A percentile compares a stretch with the other conserved stretches of the same genome.
phyloP scores from a whole-genome alignment of 1,140 invertebrate genomes.

The Tetramorium alpestre region DNA sequence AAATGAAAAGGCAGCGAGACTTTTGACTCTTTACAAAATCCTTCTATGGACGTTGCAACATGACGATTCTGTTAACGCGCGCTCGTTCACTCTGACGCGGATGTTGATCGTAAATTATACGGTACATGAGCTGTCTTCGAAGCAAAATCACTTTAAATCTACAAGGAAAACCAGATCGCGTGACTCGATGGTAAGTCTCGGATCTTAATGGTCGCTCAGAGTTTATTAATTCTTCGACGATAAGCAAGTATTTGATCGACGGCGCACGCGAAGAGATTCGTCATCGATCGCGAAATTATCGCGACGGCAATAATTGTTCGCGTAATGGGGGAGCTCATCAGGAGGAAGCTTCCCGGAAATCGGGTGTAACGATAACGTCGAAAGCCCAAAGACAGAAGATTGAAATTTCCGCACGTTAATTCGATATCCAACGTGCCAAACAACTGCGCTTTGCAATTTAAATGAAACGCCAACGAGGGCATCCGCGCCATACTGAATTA shows the following conservation, averaged over 20 bases:
- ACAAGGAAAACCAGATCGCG: slow-evolving; percentile 8
- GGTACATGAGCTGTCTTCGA: slow-evolving; percentile 1
- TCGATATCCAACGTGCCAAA: slow-evolving; percentile 25
- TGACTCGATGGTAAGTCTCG: not conserved
- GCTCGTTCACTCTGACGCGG: not conserved
- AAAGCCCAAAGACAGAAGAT: not conserved
- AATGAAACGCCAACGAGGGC: slow-evolving; percentile 50
- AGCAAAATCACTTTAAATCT: slow-evolving; percentile 13
- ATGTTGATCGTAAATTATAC: slow-evolving; percentile 41
- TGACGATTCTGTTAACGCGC: slow-evolving; percentile 1
- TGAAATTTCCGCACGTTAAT: slow-evolving; percentile 28
- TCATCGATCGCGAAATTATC: not conserved
- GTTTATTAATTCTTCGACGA: not conserved
- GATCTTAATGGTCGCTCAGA: not conserved
- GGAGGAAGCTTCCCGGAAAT: not conserved
- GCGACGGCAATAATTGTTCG: not conserved
- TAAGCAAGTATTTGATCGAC: not conserved
- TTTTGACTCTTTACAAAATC: not conserved
- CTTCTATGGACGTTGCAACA: not conserved
- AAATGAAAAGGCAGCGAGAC: not conserved
- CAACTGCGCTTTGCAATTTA: slow-evolving; percentile 48
- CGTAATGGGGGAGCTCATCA: not conserved
- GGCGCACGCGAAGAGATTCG: not conserved
- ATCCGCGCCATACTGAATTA: slow-evolving; percentile 58
- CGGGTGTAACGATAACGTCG: not conserved